Evolutionary conservation across 2,888 invertebrate species (phyloP).

Genomic region (Hyalella azteca): DNA sequence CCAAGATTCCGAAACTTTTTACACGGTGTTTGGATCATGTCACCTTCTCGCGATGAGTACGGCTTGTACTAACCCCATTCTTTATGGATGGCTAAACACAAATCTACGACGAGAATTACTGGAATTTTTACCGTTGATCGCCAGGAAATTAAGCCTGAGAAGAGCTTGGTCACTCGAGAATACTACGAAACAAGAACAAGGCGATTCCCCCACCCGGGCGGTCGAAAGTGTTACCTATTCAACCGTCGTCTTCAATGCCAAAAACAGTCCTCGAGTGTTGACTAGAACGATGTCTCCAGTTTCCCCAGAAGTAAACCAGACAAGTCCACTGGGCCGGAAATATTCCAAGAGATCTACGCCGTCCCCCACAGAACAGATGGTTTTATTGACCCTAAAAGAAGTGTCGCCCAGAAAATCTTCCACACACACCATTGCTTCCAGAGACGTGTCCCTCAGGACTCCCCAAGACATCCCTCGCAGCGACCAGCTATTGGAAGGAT

Average conservation of each 20-base stretch:
- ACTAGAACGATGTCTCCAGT: not conserved
- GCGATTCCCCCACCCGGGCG: not conserved
- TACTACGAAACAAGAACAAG: conserved; percentile 7
- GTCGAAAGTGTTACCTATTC: conserved; percentile 27
- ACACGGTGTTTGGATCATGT: conserved; percentile 65
- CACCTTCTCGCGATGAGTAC: conserved; percentile 69
- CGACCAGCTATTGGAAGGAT: not conserved
- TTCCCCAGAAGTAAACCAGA: not conserved
- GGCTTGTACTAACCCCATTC: conserved; percentile 69
- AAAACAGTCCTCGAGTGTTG: not conserved
- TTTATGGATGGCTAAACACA: conserved; percentile 71
- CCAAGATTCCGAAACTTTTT: conserved; percentile 51
- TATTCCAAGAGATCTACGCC: not conserved
- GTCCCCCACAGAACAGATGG: not conserved
- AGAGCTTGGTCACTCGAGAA: not conserved
- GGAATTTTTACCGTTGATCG: conserved; percentile 39
- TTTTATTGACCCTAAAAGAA: conserved; percentile 24
- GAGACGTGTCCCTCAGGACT: not conserved
- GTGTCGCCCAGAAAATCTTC: conserved; percentile 1
- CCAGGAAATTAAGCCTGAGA: not conserved
- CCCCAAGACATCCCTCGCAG: not conserved
- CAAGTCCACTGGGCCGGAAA: not conserved
- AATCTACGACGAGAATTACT: conserved; percentile 66
- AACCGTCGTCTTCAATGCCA: not conserved
- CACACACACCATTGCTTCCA: not conserved